Evolutionary conservation across 2,888 invertebrate genomes (phyloP), one percentile per base, ranked within the genome.

Genomic region (Drosophila ezoana): DNA sequence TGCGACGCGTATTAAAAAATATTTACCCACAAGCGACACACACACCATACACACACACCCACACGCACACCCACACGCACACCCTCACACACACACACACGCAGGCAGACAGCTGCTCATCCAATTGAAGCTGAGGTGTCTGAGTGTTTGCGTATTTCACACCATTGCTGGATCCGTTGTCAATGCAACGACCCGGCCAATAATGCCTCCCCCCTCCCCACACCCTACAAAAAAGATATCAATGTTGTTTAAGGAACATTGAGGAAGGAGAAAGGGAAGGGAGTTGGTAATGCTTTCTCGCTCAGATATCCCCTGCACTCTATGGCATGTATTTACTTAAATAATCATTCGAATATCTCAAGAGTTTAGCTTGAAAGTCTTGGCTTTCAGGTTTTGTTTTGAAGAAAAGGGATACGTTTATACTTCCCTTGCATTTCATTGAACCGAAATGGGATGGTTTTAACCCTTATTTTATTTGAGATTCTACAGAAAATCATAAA

Each of bases 1-100:
- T 90, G 81, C 79, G 73, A 80, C 83, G 86, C 88, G 89, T 86
- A 87, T 87, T 87, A 86, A 86, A 28, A 86, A 86, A 85, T 85
- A 87, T 85, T 85, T 85, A 85, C 81, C 85, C 73, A 66, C 87
- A 87, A 72, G 60, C 61, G 45, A 32, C 58, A 48, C 49, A 54
- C 51, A 60, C 57, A 52, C 38, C 57, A 52, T 33, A 69, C 40
- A 23, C 40, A 38, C 41, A 76, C 49, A 48, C 35, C 38, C 51
- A 63, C 33, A 43, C 41, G 14, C 23, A 23, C 13, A 16, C 9
- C 6, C 23, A 13, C n/a, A 11, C 37, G 53, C 11, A 47, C 32
- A 6, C 9, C 47, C 13, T 18, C 41, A 77, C 18, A 23, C 20
- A 47, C 14, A 51, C 5, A 44, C 8, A 35, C 13, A 51, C 8